Percentiles rank a stretch among this genome's conserved stretches.
Evolutionary conservation across 2,888 invertebrate species (phyloP).

Genomic region (Ormyrus pomaceus): DNA sequence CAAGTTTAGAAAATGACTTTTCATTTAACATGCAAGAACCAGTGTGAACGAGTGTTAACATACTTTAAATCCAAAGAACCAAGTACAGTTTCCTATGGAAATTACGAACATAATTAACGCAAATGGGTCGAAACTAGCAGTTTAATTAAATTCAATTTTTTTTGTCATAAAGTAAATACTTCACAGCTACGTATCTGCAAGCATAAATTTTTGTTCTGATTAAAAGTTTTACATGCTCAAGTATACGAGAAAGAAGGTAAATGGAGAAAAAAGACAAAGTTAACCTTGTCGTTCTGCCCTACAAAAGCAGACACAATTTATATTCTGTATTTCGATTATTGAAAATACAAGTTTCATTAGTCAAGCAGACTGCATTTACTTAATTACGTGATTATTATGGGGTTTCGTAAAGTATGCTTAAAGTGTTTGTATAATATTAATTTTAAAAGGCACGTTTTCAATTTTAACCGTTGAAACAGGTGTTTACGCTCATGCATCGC

Average conservation of each 20-base stretch:
- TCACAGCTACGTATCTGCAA: neutral
- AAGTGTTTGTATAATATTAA: no score
- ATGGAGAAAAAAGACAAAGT: neutral
- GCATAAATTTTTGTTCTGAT: neutral
- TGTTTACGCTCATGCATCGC: neutral
- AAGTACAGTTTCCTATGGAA: no score
- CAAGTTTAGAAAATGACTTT: neutral
- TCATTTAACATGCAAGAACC: neutral
- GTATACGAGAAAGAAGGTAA: neutral
- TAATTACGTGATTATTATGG: no score
- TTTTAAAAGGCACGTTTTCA: neutral
- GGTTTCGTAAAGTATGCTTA: no score
- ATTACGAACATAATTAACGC: no score
- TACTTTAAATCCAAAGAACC: no score
- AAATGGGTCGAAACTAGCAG: no score
- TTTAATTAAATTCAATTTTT: slow-evolving; percentile 13
- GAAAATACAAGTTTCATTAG: no score
- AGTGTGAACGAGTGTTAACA: no score
- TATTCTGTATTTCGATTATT: no score
- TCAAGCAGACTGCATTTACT: no score
- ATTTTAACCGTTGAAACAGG: slow-evolving; percentile 6
- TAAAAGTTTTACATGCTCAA: slow-evolving; percentile 9
- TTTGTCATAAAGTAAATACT: neutral
- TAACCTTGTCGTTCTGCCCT: slow-evolving; percentile 30
- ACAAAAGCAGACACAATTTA: slow-evolving; percentile 20